phyloP scores from a whole-genome alignment of 35 echinoderm and acorn worm genomes.

The Eucidaris tribuloides region DNA sequence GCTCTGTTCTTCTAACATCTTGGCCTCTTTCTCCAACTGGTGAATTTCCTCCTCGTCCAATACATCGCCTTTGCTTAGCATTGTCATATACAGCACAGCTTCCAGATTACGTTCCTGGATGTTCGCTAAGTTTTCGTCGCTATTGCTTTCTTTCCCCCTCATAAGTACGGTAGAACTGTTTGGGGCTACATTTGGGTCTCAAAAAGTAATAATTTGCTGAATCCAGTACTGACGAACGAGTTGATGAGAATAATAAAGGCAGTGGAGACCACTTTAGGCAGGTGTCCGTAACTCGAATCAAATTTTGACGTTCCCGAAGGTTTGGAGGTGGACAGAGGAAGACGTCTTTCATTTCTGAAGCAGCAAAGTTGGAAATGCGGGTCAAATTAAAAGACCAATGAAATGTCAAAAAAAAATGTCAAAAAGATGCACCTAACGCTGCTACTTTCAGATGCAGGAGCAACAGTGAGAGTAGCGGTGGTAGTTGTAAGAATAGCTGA shows the following conservation, averaged over 20 bases:
- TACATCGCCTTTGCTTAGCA: neutral
- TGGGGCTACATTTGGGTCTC: neutral
- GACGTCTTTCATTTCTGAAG: no score
- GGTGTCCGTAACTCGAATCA: neutral
- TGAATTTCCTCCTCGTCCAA: slow-evolving; percentile 13
- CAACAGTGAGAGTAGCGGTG: no score
- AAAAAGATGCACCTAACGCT: no score
- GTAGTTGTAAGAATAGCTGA: no score
- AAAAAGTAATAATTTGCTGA: neutral
- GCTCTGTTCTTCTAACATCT: neutral
- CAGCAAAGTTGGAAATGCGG: no score
- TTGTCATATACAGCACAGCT: neutral
- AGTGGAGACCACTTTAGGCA: slow-evolving; percentile 8
- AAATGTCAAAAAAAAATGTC: no score
- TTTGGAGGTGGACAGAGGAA: no score
- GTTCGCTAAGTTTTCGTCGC: neutral
- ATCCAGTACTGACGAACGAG: neutral
- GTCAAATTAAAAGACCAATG: no score
- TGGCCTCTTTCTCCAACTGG: neutral
- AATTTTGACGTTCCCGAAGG: no score
- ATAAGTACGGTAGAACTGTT: neutral
- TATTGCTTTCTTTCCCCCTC: neutral
- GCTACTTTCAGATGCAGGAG: no score
- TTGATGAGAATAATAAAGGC: neutral
- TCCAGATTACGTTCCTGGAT: neutral